A percentile compares a stretch with the other conserved stretches of the same genome.
Conservation (phyloP, 2,888 invertebrate genomes). For the Scaptomyza tumidula region DNA sequence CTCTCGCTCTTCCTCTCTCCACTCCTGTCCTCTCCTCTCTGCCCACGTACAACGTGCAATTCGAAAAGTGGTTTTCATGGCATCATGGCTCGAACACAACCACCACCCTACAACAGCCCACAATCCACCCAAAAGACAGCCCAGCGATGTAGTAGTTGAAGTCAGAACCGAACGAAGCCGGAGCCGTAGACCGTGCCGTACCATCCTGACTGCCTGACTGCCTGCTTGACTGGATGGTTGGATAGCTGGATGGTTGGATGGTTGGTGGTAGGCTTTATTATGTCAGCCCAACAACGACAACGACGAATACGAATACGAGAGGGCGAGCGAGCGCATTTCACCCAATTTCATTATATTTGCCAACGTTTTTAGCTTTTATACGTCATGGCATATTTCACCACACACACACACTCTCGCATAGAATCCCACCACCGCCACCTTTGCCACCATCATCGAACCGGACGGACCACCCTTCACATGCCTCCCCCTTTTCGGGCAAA, state of each 20-base stretch:
- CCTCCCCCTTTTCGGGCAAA: not conserved
- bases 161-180: slow-evolving; percentile 12
- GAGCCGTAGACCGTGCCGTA: slow-evolving; percentile 28
- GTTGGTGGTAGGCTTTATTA: slow-evolving; percentile 76
- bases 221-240: slow-evolving; percentile 5
- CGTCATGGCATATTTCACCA: slow-evolving; percentile 81
- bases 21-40: slow-evolving; percentile 40
- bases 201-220: slow-evolving; percentile 43
- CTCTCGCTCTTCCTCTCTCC: slow-evolving; percentile 43
- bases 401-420: slow-evolving; percentile 61
- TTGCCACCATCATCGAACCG: slow-evolving; percentile 2
- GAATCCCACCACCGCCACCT: slow-evolving; percentile 41
- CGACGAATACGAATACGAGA: not conserved
- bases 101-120: slow-evolving; percentile 43
- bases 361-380: slow-evolving; percentile 81
- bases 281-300: slow-evolving; percentile 62
- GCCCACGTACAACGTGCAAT: slow-evolving; percentile 74
- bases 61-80: slow-evolving; percentile 79
- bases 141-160: slow-evolving; percentile 20
- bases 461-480: not conserved
- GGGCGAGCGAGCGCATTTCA: slow-evolving; percentile 68
- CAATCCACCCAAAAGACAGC: slow-evolving; percentile 11
- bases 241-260: slow-evolving; percentile 6
- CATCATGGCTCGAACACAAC: slow-evolving; percentile 52
- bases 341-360: slow-evolving; percentile 82